These are phyloP conservation scores for Nasonia oneida DNA, from an alignment of 2,888 invertebrate species.

Conservation along the genomic window DNA sequence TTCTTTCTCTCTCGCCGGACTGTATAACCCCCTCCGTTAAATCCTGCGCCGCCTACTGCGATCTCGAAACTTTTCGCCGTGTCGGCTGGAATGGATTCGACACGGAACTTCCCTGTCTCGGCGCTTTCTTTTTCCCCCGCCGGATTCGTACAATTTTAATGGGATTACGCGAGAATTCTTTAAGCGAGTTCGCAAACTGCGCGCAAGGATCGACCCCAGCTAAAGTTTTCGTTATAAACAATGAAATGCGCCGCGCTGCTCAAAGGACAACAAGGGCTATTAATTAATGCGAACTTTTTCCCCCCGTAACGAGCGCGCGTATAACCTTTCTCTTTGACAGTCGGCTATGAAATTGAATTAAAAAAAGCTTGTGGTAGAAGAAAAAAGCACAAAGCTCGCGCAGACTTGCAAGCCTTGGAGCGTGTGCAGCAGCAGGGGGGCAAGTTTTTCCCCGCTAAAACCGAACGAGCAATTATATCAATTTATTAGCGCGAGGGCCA, in stretches of 20 bases:
- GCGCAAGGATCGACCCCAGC: neutral
- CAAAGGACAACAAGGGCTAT: neutral
- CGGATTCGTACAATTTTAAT: neutral
- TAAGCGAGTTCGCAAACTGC: neutral
- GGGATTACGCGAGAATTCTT: neutral
- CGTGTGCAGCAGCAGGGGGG: neutral
- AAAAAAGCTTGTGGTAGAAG: neutral
- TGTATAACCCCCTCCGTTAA: neutral
- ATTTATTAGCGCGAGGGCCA: slow-evolving; percentile 23
- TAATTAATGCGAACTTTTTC: neutral
- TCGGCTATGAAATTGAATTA: slow-evolving; percentile 8
- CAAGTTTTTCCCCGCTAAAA: slow-evolving; percentile 11
- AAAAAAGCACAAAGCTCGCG: neutral
- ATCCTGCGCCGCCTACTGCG: neutral
- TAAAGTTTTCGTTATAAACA: neutral
- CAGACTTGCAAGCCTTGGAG: neutral
- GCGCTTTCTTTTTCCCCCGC: neutral
- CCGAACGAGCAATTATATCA: slow-evolving; percentile 41
- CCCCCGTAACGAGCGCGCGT: neutral
- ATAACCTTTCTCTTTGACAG: slow-evolving; percentile 2
- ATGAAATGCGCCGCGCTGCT: neutral
- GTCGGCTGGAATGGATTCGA: slow-evolving; percentile 15
- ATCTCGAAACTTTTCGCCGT: slow-evolving; percentile 29
- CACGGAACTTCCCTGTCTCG: neutral
- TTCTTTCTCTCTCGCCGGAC: neutral